Percentiles rank a stretch among this genome's conserved stretches.
phyloP scores from a whole-genome alignment of 2,888 invertebrate species.

The Drosophila rellima region DNA sequence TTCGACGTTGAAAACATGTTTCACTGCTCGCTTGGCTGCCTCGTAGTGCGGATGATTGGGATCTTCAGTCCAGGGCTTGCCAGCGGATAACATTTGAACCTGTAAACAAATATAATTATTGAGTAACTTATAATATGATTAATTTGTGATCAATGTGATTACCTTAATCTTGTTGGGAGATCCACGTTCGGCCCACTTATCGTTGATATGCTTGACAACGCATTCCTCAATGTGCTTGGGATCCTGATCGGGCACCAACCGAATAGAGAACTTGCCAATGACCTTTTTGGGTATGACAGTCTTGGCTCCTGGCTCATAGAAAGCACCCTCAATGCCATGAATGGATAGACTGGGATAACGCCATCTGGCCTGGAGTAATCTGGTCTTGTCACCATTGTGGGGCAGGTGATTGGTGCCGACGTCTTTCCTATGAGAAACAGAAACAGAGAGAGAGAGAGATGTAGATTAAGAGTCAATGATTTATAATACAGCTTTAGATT shows the following conservation, averaged over 20 bases:
- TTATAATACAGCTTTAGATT: slow-evolving; percentile 53
- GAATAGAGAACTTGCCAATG: slow-evolving; percentile 98
- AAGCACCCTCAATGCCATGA: slow-evolving; percentile 97
- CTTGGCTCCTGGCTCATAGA: slow-evolving; percentile 96
- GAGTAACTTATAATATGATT: neutral
- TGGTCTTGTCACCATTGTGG: slow-evolving; percentile 92
- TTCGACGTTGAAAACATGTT: slow-evolving; percentile 93
- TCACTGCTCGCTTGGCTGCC: slow-evolving; percentile 93
- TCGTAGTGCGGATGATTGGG: slow-evolving; percentile 96
- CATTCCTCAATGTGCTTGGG: slow-evolving; percentile 93
- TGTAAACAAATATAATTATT: neutral
- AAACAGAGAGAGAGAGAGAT: slow-evolving; percentile 14
- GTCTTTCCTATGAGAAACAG: slow-evolving; percentile 85
- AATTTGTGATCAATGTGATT: neutral
- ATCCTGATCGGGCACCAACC: slow-evolving; percentile 97
- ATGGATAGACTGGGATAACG: slow-evolving; percentile 96
- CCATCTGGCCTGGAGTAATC: slow-evolving; percentile 97
- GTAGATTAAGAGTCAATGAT: slow-evolving; percentile 31
- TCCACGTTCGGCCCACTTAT: slow-evolving; percentile 91
- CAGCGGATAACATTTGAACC: slow-evolving; percentile 85
- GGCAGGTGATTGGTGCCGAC: slow-evolving; percentile 90
- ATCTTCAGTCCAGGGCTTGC: slow-evolving; percentile 97
- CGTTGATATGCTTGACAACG: slow-evolving; percentile 92
- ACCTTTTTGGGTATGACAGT: slow-evolving; percentile 98
- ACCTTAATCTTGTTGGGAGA: slow-evolving; percentile 94